A percentile compares a stretch with the other conserved stretches of the same genome.
phyloP scores from a whole-genome alignment of 2,113 vertebrate genomes.

The Phalacrocorax aristotelis region DNA sequence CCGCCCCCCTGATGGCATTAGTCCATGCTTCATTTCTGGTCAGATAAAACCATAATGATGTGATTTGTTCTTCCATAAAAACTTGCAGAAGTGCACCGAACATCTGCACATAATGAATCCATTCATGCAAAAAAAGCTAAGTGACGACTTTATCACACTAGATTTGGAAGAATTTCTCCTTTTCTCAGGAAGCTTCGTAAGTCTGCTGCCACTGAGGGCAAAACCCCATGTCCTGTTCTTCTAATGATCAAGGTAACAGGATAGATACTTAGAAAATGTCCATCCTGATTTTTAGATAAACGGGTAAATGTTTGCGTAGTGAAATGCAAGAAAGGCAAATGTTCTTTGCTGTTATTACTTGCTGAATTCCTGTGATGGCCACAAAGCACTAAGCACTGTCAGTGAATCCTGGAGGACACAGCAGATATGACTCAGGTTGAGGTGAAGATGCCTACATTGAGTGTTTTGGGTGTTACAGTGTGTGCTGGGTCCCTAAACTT shows the following conservation, averaged over 20 bases:
- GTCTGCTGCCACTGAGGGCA: neutral
- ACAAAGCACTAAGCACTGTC: neutral
- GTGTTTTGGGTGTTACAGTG: too few relatives aligned
- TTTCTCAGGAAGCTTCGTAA: constrained; percentile 21
- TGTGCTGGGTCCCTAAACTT: neutral
- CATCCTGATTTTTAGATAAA: neutral
- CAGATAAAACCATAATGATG: constrained; percentile 62
- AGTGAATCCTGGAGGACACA: neutral
- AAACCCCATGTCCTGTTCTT: neutral
- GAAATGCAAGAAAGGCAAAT: neutral
- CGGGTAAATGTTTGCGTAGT: neutral
- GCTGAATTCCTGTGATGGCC: neutral
- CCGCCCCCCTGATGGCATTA: neutral
- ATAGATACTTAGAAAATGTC: neutral
- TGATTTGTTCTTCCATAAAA: constrained; percentile 64
- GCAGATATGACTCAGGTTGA: neutral
- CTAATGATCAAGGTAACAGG: neutral
- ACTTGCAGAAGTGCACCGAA: constrained; percentile 63
- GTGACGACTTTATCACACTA: constrained; percentile 44
- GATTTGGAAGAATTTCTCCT: constrained; percentile 30
- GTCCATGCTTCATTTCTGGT: constrained; percentile 66
- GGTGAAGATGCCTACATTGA: neutral
- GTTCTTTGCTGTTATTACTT: neutral
- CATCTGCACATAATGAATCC: constrained; percentile 76
- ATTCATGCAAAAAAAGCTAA: constrained; percentile 70